A percentile compares a stretch with the other conserved stretches of the same genome.
Evolutionary conservation across 2,113 vertebrate species (phyloP).

Genomic region (Aix galericulata): DNA sequence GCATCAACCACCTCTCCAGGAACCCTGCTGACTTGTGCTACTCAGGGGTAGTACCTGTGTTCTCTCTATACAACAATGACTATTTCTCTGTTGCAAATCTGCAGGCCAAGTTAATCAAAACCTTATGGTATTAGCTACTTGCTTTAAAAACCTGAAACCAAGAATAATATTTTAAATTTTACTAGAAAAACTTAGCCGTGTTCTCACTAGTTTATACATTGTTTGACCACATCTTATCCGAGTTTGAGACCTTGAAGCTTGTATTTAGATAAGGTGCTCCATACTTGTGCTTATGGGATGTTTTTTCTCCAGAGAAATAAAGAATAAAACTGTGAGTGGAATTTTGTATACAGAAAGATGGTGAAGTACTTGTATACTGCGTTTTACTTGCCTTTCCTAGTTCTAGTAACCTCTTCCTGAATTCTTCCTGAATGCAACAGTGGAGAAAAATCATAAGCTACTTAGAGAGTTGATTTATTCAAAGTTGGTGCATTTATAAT

Average conservation of each 20-base stretch:
- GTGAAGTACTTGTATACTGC: background rate
- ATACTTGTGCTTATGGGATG: background rate
- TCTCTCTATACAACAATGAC: background rate
- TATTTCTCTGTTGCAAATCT: background rate
- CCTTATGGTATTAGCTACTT: background rate
- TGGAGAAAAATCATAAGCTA: background rate
- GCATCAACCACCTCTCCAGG: background rate
- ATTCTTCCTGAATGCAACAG: background rate
- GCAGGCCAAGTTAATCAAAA: background rate
- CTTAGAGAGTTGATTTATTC: background rate
- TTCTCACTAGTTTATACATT: background rate
- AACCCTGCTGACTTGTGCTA: background rate
- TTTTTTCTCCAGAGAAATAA: background rate
- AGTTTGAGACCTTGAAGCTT: background rate
- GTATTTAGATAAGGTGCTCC: background rate
- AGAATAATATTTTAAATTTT: background rate
- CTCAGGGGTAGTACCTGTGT: background rate
- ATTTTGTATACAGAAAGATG: background rate
- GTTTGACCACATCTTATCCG: background rate
- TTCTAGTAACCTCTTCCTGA: background rate
- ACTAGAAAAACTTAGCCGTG: background rate
- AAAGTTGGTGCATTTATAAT: background rate
- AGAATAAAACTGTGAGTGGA: background rate
- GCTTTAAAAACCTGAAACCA: background rate
- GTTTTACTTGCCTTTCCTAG: background rate